Base-by-base conservation (phyloP, 1,140 invertebrate genomes). In the Macrostomum lignano region DNA sequence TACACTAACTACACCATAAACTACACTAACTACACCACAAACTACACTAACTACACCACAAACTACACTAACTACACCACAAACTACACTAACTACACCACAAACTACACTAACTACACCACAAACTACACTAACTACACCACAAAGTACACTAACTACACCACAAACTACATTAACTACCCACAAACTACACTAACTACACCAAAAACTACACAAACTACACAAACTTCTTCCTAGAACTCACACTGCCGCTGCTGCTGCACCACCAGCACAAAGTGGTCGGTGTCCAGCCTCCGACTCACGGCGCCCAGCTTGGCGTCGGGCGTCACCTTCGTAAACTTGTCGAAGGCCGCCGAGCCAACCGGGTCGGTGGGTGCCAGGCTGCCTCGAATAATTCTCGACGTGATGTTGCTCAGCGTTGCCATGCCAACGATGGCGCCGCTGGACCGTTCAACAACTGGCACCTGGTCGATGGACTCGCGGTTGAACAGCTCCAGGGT, bases 261-360 rank as follows among this genome's bases (percentile, higher is more conserved):
- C 2, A 68, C 51, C 25, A 82, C 65, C 3, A 81, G 47, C 1
- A 71, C 73, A 50, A 69, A 78, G 26, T 70, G 59, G 40, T 78
- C 69, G 22, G 67, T 69, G 48, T 81, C 72, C 14, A 86, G 57
- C 42, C 78, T 65, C 22, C 69, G 72, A 1, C 82, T 47, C 14
- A 62, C 64, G 1, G 69, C 65, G 35, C 65, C 54, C 25, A 67
- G 52, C 14, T 62, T 56, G 15, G 59, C 46, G 55, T 59, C n/a
- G n/a, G n/a, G n/a, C n/a, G 40, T 31, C 37, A 78, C 61, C 53
- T 70, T 71, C 24, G 69, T 67, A 46, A 70, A 76, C 39, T 76
- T 69, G 43, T 71, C 70, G 36, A 69, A 65, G 1, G 73, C 52
- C 6, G 67, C 64, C 42, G 69, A 69, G 1, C 67, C 56, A 1